A percentile compares a stretch with the other conserved stretches of the same genome.
Conservation (phyloP, 2,888 invertebrate genomes). For the Lasioglossum zephyrum region DNA sequence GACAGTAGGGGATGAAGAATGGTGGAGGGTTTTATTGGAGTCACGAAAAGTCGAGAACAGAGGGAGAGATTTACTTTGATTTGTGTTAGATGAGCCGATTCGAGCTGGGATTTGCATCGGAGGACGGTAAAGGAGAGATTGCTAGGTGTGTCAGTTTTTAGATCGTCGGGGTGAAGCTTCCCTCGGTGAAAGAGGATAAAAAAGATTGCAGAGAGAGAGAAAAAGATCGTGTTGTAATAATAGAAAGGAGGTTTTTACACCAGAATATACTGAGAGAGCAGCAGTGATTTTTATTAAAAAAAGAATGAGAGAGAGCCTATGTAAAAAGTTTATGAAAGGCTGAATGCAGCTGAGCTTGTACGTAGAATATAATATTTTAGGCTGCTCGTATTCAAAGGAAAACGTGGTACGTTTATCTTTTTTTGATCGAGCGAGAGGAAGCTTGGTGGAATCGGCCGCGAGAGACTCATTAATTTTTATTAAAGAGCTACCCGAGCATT, state of each 20-base stretch:
- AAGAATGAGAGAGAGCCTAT: not conserved
- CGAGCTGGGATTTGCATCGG: not conserved
- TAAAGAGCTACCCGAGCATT: not conserved
- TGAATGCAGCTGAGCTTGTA: not conserved
- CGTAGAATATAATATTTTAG: not conserved
- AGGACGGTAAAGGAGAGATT: not conserved
- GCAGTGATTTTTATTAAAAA: not conserved
- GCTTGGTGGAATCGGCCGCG: not conserved
- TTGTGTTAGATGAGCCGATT: not conserved
- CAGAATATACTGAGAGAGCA: not conserved
- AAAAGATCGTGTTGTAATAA: not conserved
- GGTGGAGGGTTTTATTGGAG: constrained; percentile 18
- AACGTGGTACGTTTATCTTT: not conserved
- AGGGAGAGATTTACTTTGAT: constrained; percentile 18
- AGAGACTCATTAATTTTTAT: constrained; percentile 34
- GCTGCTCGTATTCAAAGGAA: not conserved
- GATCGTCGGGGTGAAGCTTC: not conserved
- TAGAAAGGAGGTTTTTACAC: not conserved
- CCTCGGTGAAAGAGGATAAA: not conserved
- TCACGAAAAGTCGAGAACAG: not conserved
- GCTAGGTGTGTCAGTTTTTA: constrained; percentile 4
- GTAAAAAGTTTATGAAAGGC: not conserved
- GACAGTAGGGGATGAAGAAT: not conserved
- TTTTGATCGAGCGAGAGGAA: not conserved
- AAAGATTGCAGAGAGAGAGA: not conserved